Evolutionary conservation across 2,797 vertebrate genomes (phyloP), one percentile per base, ranked within the genome.

Genomic region (Ctenosaura bakeri): DNA sequence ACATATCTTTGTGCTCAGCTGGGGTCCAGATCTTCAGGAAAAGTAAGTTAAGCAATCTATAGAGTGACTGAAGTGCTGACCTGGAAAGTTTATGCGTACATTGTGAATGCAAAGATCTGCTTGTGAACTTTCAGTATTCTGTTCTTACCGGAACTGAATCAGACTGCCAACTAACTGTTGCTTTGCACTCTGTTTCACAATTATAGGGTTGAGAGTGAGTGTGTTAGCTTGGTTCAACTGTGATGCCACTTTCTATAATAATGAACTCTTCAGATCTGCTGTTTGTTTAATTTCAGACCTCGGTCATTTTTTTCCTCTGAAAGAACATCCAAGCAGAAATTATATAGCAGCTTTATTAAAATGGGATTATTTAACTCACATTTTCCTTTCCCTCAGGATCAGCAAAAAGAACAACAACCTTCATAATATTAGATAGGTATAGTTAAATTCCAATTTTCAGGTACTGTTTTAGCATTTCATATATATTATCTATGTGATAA

Each of bases 161-260:
- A 66, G 35, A 76, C 6, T 38, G 16, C 46, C 50, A 71, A 83
- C 29, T 73, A 80, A 62, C 84, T 64, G 79, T 1, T 46, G 0
- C n/a, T 69, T 35, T 0, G 6, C 0, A 26, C 9, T 1, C 1
- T n/a, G 4, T 73, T 76, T 16, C 46, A 77, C 77, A 92, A 35
- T 50, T 82, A 79, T 78, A 73, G 86, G 78, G 20, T 76, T 91
- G 73, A 77, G 10, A 18, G 46, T 35, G 32, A 35, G 10, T 20
- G 14, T 80, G 93, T 86, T 54, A 56, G 6, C 29, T 91, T n/a
- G 71, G 22, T 50, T 35, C 79, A 62, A 82, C 13, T 76, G 3
- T 4, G 89, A 52, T 14, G n/a, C 52, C 18, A 62, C 83, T 88
- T 69, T 86, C 76, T 78, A 50, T 87, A n/a, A 64, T 79, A 79